A percentile compares a stretch with the other conserved stretches of the same genome.
Evolutionary conservation across 2,113 vertebrate species (phyloP).

Genomic region (Falcunculus frontatus): DNA sequence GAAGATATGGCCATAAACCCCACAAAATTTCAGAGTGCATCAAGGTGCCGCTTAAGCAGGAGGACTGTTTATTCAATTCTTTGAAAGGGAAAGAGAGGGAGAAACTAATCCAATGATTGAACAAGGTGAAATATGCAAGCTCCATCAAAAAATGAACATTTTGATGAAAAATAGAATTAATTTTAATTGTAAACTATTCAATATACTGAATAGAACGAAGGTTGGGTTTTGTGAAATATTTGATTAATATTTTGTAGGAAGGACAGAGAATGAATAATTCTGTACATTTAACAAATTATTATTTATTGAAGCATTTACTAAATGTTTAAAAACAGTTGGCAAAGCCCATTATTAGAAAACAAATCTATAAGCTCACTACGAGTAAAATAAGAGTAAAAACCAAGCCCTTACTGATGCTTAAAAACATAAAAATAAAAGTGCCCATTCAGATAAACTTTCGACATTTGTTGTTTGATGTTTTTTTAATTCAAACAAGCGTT

Average conservation of each 20-base stretch:
- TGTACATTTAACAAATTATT: not conserved
- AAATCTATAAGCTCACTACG: not conserved
- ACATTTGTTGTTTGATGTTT: not conserved
- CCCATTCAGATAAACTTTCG: not conserved
- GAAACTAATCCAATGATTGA: not conserved
- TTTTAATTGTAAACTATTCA: not conserved
- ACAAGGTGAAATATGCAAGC: not conserved
- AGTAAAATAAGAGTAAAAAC: not conserved
- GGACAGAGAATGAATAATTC: not conserved
- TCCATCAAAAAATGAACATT: not conserved
- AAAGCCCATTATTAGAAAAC: not conserved
- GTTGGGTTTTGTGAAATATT: fast-evolving
- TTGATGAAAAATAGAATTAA: not conserved
- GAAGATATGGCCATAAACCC: not conserved
- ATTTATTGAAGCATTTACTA: not conserved
- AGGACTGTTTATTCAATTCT: not conserved
- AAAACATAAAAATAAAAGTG: not conserved
- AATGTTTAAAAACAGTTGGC: not conserved
- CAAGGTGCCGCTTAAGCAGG: not conserved
- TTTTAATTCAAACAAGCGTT: not conserved
- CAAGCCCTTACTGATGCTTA: not conserved
- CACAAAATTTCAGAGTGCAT: not conserved
- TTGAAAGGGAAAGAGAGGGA: not conserved
- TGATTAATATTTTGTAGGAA: not conserved
- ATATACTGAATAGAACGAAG: not conserved